phyloP scores from a whole-genome alignment of 2,797 vertebrate species.

The Hypotaenidia philippensis region DNA sequence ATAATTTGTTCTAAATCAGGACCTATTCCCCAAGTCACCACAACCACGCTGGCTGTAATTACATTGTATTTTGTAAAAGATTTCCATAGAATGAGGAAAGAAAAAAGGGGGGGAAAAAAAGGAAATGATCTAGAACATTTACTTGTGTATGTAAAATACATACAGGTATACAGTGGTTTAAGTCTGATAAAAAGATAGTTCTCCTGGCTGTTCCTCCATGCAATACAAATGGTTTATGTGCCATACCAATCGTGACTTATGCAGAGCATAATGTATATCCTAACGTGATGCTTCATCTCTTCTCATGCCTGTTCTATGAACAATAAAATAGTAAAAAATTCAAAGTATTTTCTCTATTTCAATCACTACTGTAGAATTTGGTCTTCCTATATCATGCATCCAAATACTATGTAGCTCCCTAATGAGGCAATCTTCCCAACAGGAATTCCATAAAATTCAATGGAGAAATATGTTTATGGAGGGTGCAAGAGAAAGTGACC shows the following conservation, averaged over 20 bases:
- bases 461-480: not conserved
- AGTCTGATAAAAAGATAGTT: not conserved
- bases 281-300: not conserved
- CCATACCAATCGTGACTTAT: rapidly evolving
- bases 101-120: not conserved
- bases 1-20: not conserved
- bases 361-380: not conserved
- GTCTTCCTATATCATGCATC: not conserved
- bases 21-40: not conserved
- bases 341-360: not conserved
- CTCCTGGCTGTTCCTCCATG: not conserved
- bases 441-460: not conserved
- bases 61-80: not conserved
- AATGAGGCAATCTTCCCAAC: not conserved
- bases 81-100: not conserved
- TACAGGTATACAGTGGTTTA: not conserved
- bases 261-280: not conserved
- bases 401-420: not conserved
- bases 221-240: not conserved
- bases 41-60: not conserved
- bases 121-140: not conserved
- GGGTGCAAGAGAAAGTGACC: not conserved
- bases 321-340: not conserved
- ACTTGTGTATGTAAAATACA: not conserved
- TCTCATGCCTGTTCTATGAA: not conserved